These are phyloP conservation scores for fruit fly (Drosophila melanogaster) DNA, from an alignment of 1,140 invertebrate species.

Conservation along the genomic window Release_6_plus_ISO1_MT NC_004354.4:6075001-6075500, in stretches of 20 bases:
- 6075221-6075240: constrained; percentile 78
- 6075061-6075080: too few species aligned
- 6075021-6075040: neutral
- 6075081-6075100: neutral
- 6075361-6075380: constrained; percentile 42
- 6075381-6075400: constrained; percentile 41
- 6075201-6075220: constrained; percentile 22
- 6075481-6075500: too few species aligned
- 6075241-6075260: constrained; percentile 79
- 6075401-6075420: constrained; percentile 25
- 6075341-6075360: constrained; percentile 6
- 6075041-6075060: too few species aligned
- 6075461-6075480: neutral
- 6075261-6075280: constrained; percentile 80
- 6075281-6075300: constrained; percentile 19
- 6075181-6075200: constrained; percentile 6
- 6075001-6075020: too few species aligned
- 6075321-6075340: constrained; percentile 11
- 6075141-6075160: neutral
- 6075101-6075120: constrained; percentile 1
- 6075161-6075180: constrained; percentile 2
- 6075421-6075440: constrained; percentile 25
- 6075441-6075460: neutral
- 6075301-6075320: neutral
- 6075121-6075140: constrained; percentile 25